These are phyloP conservation scores for Eurois occulta DNA, from an alignment of 2,888 invertebrate genomes.

Conservation along the genomic window DNA sequence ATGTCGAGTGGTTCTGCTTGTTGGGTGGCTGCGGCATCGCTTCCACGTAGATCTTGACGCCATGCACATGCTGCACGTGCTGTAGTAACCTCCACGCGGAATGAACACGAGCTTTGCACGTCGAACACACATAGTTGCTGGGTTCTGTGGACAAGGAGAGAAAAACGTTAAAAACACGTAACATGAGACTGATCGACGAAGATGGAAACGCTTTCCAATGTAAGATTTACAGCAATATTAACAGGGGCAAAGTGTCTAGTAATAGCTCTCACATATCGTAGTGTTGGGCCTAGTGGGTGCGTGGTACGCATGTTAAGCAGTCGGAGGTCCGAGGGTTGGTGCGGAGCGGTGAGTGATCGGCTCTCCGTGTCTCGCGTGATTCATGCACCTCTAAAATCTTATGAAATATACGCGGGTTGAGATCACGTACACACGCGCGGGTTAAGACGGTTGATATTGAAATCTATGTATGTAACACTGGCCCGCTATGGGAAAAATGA, in stretches of 20 bases:
- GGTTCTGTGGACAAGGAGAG: slow-evolving; percentile 93
- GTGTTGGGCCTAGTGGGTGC: slow-evolving; percentile 87
- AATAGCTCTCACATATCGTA: slow-evolving; percentile 91
- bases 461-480: slow-evolving; percentile 88
- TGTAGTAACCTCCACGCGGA: slow-evolving; percentile 99
- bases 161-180: slow-evolving; percentile 71
- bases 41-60: slow-evolving; percentile 97
- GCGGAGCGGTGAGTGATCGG: slow-evolving; percentile 89
- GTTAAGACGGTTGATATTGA: slow-evolving; percentile 90
- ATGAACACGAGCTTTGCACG: slow-evolving; percentile 97
- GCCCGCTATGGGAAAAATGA: slow-evolving; percentile 77
- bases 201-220: slow-evolving; percentile 80
- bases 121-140: slow-evolving; percentile 97
- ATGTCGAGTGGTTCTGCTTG: slow-evolving; percentile 90
- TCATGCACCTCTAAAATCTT: slow-evolving; percentile 91
- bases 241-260: slow-evolving; percentile 90
- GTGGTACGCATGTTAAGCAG: slow-evolving; percentile 88
- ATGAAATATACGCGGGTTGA: slow-evolving; percentile 89
- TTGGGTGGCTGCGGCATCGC: slow-evolving; percentile 84
- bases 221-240: slow-evolving; percentile 89
- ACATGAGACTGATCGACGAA: slow-evolving; percentile 57
- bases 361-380: slow-evolving; percentile 89
- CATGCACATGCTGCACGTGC: slow-evolving; percentile 98
- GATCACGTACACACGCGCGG: slow-evolving; percentile 88
- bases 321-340: slow-evolving; percentile 85